A percentile compares a stretch with the other conserved stretches of the same genome.
Conservation (phyloP, 2,113 vertebrate species). For the Thymallus thymallus region DNA sequence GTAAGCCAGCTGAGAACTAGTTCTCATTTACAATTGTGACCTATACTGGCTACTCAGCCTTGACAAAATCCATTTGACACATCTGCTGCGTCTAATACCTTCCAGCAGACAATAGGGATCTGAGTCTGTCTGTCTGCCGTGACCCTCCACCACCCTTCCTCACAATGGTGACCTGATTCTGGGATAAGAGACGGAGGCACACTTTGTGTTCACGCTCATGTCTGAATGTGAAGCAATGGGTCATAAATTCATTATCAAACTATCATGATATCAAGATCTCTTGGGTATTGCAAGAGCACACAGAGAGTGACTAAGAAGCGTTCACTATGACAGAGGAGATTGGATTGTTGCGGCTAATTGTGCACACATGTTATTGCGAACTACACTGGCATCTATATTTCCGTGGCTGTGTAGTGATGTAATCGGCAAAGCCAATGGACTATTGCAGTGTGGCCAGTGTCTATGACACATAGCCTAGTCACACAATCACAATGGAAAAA, state of each 20-base stretch:
- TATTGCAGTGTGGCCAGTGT: conserved; percentile 31
- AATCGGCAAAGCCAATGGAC: conserved; percentile 35
- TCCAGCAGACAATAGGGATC: conserved; percentile 45
- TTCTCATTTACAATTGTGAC: too few relatives aligned
- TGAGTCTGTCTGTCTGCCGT: conserved; percentile 17
- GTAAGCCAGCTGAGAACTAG: too few relatives aligned
- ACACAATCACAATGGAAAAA: conserved; percentile 46
- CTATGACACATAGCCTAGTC: conserved; percentile 24
- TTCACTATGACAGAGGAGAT: conserved; percentile 4
- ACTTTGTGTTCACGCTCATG: conserved; percentile 6
- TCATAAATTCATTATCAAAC: conserved; percentile 7
- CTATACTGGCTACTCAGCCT: conserved; percentile 44
- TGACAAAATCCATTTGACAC: conserved; percentile 18
- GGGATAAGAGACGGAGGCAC: conserved; percentile 3
- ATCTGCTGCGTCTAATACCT: conserved; percentile 40
- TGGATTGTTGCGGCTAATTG: conserved; percentile 45
- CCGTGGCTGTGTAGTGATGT: conserved; percentile 56
- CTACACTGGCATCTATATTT: conserved; percentile 52
- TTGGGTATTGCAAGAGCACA: conserved; percentile 20
- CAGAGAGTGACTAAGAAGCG: conserved; percentile 25
- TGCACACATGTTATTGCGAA: conserved; percentile 41
- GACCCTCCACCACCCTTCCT: conserved; percentile 10
- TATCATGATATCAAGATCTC: conserved; percentile 6
- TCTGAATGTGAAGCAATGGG: conserved; percentile 1
- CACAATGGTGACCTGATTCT: background rate